Evolutionary conservation across 2,797 vertebrate genomes (phyloP).

Genomic region (Aythya fuligula): DNA sequence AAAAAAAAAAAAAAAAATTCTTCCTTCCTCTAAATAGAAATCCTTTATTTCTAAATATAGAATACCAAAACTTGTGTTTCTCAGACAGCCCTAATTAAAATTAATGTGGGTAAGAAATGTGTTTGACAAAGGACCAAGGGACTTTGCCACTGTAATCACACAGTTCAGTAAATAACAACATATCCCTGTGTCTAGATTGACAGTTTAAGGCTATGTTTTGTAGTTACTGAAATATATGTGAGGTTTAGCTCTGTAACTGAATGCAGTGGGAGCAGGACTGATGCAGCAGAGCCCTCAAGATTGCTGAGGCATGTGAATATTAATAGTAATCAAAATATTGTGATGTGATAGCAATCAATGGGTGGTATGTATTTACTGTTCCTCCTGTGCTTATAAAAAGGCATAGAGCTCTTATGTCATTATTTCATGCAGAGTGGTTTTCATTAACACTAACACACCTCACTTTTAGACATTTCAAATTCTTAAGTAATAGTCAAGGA

Average conservation of each 20-base stretch:
- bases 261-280: not conserved
- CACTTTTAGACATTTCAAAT: conserved; percentile 67
- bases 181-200: not conserved
- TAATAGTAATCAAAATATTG: conserved; percentile 26
- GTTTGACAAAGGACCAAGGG: not conserved
- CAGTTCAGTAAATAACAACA: not conserved
- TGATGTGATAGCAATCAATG: not conserved
- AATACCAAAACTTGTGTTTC: not conserved
- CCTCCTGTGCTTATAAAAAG: conserved; percentile 37
- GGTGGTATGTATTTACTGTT: not conserved
- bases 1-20: not conserved
- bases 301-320: not conserved
- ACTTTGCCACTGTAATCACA: not conserved
- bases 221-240: not conserved
- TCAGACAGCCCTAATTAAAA: not conserved
- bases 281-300: not conserved
- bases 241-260: not conserved
- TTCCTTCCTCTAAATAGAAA: not conserved
- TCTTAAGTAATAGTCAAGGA: conserved; percentile 67
- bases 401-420: conserved; percentile 29
- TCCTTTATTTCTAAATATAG: not conserved
- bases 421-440: conserved; percentile 27
- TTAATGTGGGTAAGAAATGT: not conserved
- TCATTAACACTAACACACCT: conserved; percentile 54
- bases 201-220: not conserved